Base-by-base conservation (phyloP, 2,113 vertebrate species). In the Clupea harengus region DNA sequence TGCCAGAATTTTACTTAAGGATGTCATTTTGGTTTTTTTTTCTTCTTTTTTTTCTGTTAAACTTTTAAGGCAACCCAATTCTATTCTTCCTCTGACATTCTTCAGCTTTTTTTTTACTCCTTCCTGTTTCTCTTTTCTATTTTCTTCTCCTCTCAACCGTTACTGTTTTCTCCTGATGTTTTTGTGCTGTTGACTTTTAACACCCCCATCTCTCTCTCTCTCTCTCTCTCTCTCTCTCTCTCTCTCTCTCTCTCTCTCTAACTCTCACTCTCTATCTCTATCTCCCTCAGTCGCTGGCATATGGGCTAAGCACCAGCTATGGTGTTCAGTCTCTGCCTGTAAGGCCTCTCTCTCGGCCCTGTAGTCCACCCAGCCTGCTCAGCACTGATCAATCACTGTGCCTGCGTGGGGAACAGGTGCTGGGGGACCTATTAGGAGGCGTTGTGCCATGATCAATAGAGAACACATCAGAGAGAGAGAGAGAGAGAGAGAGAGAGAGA, bases 381-480 rank as follows among this genome's bases (percentile, higher is more conserved):
- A 86, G 72, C 25, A 46, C 67, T 86, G 82, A 90, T 91, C 80
- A 87, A 85, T 91, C 87, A 86, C 81, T 47, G 84, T 81, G 80
- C 83, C 86, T 60, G 25, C 86, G 78, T 86, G 90, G 82, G 83
- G 54, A 81, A 64, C 54, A 86, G 83, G 85, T 72, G 86, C 89
- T 85, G 18, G 45, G 50, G 89, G 72, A 87, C 89, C 88, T 88
- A 93, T 92, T 92, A 92, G 86, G 86, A 85, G 64, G 87, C 83
- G 86, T 87, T 91, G 82, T 57, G 22, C 80, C 78, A 81, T 32
- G 54, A 92, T 92, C 92, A 91, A 92, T 92, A 88, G 85, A 89
- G 89, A 90, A 89, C 90, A 92, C 89, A 92, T 89, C 90, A 88
- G 88, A 92, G 90, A 86, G 81, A 85, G 82, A 67, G 82, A 83